Conservation (phyloP, 92 coral and sea anemone genomes). For the Phenganax stokvisi region DNA sequence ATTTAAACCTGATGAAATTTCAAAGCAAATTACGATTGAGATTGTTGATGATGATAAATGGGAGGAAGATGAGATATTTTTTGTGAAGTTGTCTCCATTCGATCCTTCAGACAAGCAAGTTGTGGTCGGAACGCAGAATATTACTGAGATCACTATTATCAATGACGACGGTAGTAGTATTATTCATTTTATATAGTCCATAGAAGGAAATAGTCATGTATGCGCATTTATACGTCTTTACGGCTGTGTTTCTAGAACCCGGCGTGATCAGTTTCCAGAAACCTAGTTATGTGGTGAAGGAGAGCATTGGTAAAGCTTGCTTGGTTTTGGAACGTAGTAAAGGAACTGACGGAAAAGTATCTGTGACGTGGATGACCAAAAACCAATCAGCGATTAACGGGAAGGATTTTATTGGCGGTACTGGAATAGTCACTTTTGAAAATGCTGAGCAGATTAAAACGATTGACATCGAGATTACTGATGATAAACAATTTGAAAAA, state of each 20-base stretch:
- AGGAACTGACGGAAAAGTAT: conserved; percentile 83
- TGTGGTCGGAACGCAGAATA: conserved; percentile 70
- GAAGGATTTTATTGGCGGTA: conserved; percentile 76
- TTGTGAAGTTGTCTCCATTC: conserved; percentile 68
- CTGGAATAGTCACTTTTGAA: conserved; percentile 69
- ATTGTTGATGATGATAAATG: conserved; percentile 94
- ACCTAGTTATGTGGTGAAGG: conserved; percentile 86
- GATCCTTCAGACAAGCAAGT: conserved; percentile 65
- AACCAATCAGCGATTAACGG: conserved; percentile 89
- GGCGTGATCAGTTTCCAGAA: conserved; percentile 82
- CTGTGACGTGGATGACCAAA: conserved; percentile 68
- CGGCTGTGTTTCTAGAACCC: conserved; percentile 55
- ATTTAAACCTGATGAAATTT: conserved; percentile 82
- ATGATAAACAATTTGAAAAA: conserved; percentile 90
- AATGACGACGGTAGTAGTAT: conserved; percentile 74
- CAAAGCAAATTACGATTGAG: conserved; percentile 75
- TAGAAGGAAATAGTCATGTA: too few species aligned
- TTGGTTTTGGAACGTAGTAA: conserved; percentile 72
- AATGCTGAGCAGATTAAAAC: conserved; percentile 83
- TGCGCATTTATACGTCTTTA: background rate
- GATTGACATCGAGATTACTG: conserved; percentile 68
- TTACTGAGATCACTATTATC: conserved; percentile 84
- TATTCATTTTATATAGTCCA: too few species aligned
- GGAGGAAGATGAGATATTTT: conserved; percentile 97
- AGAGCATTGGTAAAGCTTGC: conserved; percentile 80